Conservation (phyloP, 2,797 vertebrate genomes). For the Esox masquinongy region DNA sequence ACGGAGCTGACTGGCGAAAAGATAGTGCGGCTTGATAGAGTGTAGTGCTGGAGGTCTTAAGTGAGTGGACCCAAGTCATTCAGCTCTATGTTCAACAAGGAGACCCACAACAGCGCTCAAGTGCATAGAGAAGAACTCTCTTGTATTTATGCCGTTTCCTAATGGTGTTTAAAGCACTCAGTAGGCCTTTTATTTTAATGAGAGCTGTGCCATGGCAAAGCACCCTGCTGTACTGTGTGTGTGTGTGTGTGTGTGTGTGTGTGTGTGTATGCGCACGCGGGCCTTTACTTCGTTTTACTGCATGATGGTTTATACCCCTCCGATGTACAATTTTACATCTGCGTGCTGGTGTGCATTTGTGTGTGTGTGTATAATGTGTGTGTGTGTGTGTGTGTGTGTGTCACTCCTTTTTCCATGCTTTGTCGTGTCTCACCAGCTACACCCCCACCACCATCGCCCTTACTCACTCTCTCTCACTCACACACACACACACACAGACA, state of each 20-base stretch:
- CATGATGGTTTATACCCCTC: neutral
- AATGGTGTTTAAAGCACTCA: constrained; percentile 70
- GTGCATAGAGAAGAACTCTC: constrained; percentile 46
- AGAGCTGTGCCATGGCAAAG: constrained; percentile 45
- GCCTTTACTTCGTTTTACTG: neutral
- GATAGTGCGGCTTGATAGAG: neutral
- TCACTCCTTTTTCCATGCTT: constrained; percentile 50
- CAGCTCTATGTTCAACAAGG: constrained; percentile 52
- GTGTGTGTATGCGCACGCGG: neutral
- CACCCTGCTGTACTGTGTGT: constrained; percentile 36
- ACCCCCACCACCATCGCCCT: constrained; percentile 50
- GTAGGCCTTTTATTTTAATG: constrained; percentile 72
- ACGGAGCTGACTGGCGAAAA: neutral
- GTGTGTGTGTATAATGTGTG: constrained; percentile 34
- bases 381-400: constrained; percentile 25
- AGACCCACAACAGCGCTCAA: constrained; percentile 48
- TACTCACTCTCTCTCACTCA: constrained; percentile 6
- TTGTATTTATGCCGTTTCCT: constrained; percentile 61
- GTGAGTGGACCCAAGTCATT: constrained; percentile 27
- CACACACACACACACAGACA: constrained; percentile 6
- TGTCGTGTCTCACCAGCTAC: constrained; percentile 40
- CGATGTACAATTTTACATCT: neutral
- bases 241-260: neutral
- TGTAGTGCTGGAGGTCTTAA: constrained; percentile 7
- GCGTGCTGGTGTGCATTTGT: constrained; percentile 20